Base-by-base conservation (phyloP, 2,797 vertebrate genomes). In the Pangasius mekongensis region DNA sequence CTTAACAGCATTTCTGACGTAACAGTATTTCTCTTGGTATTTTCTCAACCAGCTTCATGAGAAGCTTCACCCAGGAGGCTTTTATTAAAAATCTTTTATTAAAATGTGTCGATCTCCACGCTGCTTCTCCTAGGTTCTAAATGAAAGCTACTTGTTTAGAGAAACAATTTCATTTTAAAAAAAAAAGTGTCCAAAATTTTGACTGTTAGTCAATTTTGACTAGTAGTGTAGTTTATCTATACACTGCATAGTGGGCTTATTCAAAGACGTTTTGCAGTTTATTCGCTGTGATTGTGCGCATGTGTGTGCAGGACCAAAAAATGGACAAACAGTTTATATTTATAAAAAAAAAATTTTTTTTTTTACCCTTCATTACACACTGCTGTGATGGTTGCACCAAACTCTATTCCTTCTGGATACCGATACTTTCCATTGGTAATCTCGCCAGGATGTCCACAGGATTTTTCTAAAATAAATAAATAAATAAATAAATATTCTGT, bases 371-470 rank as follows among this genome's bases (percentile, higher is more conserved):
- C 1, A 18, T 58, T 1, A 36, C 74, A 86, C 69, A 30, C 56
- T 13, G 47, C 82, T 20, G 5, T 77, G 13, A 3, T 1, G 56
- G 43, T 27, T n/a, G 0, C 89, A 0, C 94, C 94, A 89, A 92
- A 94, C 0, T 36, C 0, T 11, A 0, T 43, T 10, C 91, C 93
- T 0, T 7, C 18, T 1, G 0, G 1, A 43, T 92, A 0, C 0
- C 0, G 0, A 33, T 66, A 83, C 8, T 8, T 0, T 58, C 93
- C 94, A 87, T 94, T 43, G 0, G 0, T 0, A 39, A 93, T 3
- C 0, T 91, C 47, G 1, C 0, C 87, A 62, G 4, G 10, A 43
- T 4, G 0, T 18, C 92, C 91, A 93, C 95, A 96, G 43, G 0
- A 36, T 0, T 0, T 84, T 14, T 0, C 94, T 95, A 69, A 9